Conservation (phyloP, 1,140 invertebrate genomes). For the Drosophila pseudoobscura region DNA sequence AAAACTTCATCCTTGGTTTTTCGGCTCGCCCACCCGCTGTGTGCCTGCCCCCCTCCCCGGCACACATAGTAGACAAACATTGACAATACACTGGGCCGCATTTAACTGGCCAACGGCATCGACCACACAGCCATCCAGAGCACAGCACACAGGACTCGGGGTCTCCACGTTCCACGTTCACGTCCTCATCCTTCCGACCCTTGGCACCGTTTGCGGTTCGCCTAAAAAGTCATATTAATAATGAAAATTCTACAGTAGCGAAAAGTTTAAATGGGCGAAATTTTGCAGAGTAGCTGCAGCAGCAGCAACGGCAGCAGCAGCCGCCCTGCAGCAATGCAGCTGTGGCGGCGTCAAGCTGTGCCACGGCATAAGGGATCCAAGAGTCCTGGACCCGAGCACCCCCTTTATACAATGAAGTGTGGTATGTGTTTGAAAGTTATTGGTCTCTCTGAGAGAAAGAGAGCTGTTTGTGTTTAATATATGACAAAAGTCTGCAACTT, state of each 20-base stretch:
- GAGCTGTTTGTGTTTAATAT: conserved; percentile 65
- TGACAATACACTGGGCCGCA: conserved; percentile 72
- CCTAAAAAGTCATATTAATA: conserved; percentile 81
- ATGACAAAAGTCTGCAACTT: conserved; percentile 49
- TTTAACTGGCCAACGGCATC: conserved; percentile 73
- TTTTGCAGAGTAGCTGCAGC: conserved; percentile 54
- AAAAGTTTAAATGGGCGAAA: conserved; percentile 80
- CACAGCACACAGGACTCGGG: conserved; percentile 1
- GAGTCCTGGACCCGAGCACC: conserved; percentile 3
- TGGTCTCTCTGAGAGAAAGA: conserved; percentile 47
- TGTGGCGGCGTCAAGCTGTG: conserved; percentile 66
- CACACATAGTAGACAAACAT: conserved; percentile 69
- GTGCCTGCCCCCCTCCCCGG: background rate
- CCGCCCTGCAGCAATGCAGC: conserved; percentile 68
- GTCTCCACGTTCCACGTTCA: background rate
- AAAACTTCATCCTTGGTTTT: conserved; percentile 68
- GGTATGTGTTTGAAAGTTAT: conserved; percentile 56
- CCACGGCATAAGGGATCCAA: conserved; percentile 30
- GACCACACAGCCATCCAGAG: conserved; percentile 13
- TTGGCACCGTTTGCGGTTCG: conserved; percentile 65
- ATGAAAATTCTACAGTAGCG: conserved; percentile 80
- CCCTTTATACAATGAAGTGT: conserved; percentile 21
- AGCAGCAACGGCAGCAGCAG: conserved; percentile 29
- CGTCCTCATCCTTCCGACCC: conserved; percentile 16
- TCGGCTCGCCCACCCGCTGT: conserved; percentile 35